phyloP scores from a whole-genome alignment of 2,797 vertebrate species.

The Eulemur coronatus region DNA sequence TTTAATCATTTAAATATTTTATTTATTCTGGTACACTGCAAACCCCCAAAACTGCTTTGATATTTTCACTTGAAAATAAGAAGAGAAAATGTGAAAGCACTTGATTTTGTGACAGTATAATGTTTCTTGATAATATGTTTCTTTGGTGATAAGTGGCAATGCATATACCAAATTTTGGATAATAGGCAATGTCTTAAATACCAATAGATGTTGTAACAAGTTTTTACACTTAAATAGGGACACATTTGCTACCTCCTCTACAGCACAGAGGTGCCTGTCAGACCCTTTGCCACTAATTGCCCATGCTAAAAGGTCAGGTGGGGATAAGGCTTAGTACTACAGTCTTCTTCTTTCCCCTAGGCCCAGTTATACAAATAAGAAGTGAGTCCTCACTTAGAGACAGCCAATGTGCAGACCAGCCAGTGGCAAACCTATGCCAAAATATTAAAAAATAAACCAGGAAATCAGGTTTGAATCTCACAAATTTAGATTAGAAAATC shows the following conservation, averaged over 20 bases:
- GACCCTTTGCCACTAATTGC: not conserved
- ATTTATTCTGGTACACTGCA: not conserved
- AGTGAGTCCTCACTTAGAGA: not conserved
- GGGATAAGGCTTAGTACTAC: not conserved
- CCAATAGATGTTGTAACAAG: not conserved
- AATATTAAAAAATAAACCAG: not conserved
- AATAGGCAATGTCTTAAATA: not conserved
- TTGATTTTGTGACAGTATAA: not conserved
- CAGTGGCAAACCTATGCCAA: not conserved
- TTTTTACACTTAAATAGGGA: not conserved
- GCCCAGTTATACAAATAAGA: not conserved
- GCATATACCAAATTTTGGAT: not conserved
- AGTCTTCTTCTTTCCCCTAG: not conserved
- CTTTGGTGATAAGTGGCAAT: not conserved
- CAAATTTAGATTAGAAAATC: not conserved
- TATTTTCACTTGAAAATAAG: conserved; percentile 8
- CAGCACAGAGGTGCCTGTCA: not conserved
- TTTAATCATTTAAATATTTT: not conserved
- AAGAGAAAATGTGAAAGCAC: not conserved
- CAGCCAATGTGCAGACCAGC: not conserved
- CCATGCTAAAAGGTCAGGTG: not conserved
- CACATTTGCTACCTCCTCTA: not conserved
- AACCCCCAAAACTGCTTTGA: not conserved
- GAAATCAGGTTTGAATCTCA: not conserved
- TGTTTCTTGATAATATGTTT: not conserved